Evolutionary conservation across 2,888 invertebrate genomes (phyloP), one percentile per base, ranked within the genome.

Genomic region (Ellobium chinense): DNA sequence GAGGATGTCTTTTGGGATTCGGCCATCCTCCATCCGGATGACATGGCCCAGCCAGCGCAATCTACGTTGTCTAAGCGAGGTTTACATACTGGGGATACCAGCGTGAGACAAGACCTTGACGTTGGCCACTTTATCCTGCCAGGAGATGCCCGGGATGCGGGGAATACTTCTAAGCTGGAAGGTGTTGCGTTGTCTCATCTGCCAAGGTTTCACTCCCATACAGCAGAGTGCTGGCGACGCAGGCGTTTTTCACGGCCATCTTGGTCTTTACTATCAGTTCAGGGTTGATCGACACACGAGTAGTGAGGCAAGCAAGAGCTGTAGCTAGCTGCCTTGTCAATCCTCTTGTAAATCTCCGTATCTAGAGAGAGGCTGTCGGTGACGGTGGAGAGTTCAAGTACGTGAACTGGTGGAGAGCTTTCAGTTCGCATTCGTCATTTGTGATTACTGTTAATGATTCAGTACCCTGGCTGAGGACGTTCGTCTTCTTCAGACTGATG

Each of bases 11-110:
- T 46, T 46, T 58, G 73, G 73, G 73, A 73, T 73, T 39, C 58
- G 56, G 36, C 73, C 73, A 73, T 73, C 73, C n/a, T 73, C 58
- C 60, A 34, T 73, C 34, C 73, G 60, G 14, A 21, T 21, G 18
- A 73, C 36, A 36, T 73, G 73, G 34, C 58, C 73, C 29, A 73
- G 34, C 73, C 73, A 73, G 29, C 31, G 31, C 29, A 72, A 21
- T 7, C 72, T 3, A 21, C 36, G 21, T 58, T 60, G 73, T 56
- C 21, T 58, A 21, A 73, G 58, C 34, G 5, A 0, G 73, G 58
- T 36, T 34, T 36, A 34, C 73, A 73, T 29, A n/a, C 60, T 60
- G 4, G 58, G 60, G 31, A 29, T 39, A n/a, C 58, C 58, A 58
- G 46, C 46, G 12, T 46, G 7, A 12, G 46, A 7, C 46, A 46